Base-by-base conservation (phyloP, 2,888 invertebrate genomes). In the Hylaea fasciaria region DNA sequence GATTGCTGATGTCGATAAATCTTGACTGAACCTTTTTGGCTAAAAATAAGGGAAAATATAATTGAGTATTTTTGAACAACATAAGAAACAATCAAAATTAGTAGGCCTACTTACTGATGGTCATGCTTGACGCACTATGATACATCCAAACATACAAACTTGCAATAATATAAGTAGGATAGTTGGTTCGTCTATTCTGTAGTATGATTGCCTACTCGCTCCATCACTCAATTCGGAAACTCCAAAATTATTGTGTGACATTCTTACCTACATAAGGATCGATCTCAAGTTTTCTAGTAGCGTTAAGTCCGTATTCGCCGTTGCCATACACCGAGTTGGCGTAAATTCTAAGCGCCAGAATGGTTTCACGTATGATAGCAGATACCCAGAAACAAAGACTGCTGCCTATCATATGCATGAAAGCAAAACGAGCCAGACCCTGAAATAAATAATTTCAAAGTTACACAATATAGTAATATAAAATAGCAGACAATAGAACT, bases 371-470 rank as follows among this genome's bases (percentile, higher is more conserved):
- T 12, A 96, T 93, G 63, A 96, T 95, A 2, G 96, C 95, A 77
- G 94, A 94, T n/a, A 96, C 83, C 96, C 96, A 96, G 76, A 96
- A 95, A 76, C 96, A 95, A n/a, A 96, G 83, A 73, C 96, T 96
- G 59, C 96, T 95, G 0, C 95, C 95, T 29, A 96, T 94, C 86
- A 96, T 94, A 80, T 97, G 96, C 96, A 96, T 96, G 61, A 96
- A 89, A 3, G 95, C 96, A 71, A 96, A 94, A 62, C 95, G 92
- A 0, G 95, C 95, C 35, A 96, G 66, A 54, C 93, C 93, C 89
- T 92, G 80, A 61, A 76, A 75, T 1, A 58, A 9, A 43, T 11
- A n/a, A 1, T 32, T 47, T 32, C n/a, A 8, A 22, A 22, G 22
- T 3, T 7, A 32, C 9, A 9, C 1, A 32, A 32, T 32, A 32